Percentiles rank a stretch among this genome's conserved stretches.
Conservation (phyloP, 2,113 vertebrate genomes). For the Tylochromis polylepis region DNA sequence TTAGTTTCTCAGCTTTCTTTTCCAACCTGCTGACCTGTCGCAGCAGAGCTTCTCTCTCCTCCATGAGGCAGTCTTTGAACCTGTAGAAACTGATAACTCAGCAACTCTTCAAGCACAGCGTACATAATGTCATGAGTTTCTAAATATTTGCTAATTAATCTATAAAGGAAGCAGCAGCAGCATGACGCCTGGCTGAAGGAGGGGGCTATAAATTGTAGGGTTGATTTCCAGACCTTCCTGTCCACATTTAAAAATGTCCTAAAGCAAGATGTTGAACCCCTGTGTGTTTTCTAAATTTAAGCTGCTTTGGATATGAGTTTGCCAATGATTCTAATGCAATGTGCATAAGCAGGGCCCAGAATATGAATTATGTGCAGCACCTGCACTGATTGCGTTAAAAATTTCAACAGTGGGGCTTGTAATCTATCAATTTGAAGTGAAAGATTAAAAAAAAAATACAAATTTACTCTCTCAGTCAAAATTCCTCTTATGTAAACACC, state of each 20-base stretch:
- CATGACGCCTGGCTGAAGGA: not conserved
- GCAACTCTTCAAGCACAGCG: not conserved
- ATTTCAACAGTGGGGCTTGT: not conserved
- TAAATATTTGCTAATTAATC: not conserved
- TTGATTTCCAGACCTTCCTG: not conserved
- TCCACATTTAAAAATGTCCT: not conserved
- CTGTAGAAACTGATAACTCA: conserved; percentile 11
- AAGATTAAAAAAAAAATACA: rapidly evolving
- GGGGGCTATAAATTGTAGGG: not conserved
- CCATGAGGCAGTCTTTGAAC: conserved; percentile 66
- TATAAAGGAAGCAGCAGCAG: not conserved
- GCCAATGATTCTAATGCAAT: not conserved
- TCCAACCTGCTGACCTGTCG: conserved; percentile 59
- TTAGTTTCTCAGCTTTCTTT: conserved; percentile 32
- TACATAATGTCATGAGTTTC: not conserved
- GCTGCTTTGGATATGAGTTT: not conserved
- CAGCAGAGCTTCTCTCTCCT: conserved; percentile 65
- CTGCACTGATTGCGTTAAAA: not conserved
- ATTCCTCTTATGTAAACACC: not conserved
- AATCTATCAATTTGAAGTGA: not conserved
- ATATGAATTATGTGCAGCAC: not conserved
- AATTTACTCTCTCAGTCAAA: not conserved
- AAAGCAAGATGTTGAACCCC: not conserved
- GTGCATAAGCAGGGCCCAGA: not conserved
- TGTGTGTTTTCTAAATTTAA: not conserved